These are phyloP conservation scores for Ectemnius continuus DNA, from an alignment of 2,888 invertebrate genomes.

Conservation along the genomic window DNA sequence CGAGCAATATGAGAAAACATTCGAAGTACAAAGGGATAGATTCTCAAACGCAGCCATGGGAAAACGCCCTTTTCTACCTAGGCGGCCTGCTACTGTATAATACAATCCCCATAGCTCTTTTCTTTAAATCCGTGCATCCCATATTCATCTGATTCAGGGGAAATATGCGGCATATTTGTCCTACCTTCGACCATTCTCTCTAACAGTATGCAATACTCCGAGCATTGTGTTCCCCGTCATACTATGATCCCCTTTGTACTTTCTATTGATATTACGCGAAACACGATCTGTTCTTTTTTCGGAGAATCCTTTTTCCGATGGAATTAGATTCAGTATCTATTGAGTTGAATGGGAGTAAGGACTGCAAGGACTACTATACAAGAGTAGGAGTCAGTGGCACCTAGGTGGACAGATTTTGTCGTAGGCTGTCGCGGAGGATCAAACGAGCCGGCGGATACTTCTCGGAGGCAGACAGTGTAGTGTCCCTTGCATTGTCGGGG, in stretches of 20 bases:
- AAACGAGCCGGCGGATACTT: constrained; percentile 9
- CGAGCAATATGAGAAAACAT: constrained; percentile 2
- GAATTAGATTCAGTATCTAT: background rate
- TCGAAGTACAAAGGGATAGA: constrained; percentile 16
- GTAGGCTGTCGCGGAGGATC: background rate
- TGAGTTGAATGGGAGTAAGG: background rate
- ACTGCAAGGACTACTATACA: too few species aligned
- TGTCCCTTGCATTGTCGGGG: constrained; percentile 33
- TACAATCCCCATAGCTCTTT: constrained; percentile 33
- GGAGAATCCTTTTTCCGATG: background rate
- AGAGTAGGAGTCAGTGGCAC: too few species aligned
- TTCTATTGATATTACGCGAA: background rate
- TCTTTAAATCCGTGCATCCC: background rate
- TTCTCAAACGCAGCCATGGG: constrained; percentile 40
- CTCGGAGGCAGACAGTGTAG: constrained; percentile 19
- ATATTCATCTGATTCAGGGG: background rate
- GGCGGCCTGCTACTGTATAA: constrained; percentile 29
- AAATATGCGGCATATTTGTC: background rate
- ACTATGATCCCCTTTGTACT: constrained; percentile 7
- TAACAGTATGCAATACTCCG: too few species aligned
- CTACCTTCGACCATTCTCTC: background rate
- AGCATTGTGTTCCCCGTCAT: background rate
- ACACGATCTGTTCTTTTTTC: background rate
- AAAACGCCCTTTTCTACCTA: constrained; percentile 46
- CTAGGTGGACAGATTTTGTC: too few species aligned